Percentiles rank a stretch among this genome's conserved stretches.
These are phyloP conservation scores for Tetrao urogallus DNA, from an alignment of 2,113 vertebrate genomes.

Conservation along the genomic window DNA sequence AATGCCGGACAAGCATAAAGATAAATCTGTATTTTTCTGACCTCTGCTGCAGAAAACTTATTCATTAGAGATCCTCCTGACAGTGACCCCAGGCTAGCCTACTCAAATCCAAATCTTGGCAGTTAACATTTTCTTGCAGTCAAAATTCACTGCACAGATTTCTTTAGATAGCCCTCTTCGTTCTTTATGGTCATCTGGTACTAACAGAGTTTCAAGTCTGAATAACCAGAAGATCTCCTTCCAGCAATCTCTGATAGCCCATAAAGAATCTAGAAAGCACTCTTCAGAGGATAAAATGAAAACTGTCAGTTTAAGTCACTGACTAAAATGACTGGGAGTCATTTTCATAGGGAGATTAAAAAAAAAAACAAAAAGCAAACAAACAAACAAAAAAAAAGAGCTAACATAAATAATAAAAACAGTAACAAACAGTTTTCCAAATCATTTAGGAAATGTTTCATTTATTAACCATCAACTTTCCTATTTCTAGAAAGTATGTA, in stretches of 20 bases:
- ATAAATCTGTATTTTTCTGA: conserved; percentile 34
- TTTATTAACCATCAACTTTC: neutral
- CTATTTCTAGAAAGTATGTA: neutral
- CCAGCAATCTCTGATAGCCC: neutral
- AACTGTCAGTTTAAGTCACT: neutral
- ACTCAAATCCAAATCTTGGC: neutral
- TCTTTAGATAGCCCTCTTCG: neutral
- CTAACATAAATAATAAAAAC: neutral
- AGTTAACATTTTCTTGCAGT: neutral
- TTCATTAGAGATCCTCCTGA: conserved; percentile 26
- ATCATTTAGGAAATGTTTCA: neutral
- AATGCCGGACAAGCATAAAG: conserved; percentile 10
- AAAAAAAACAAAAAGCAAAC: neutral
- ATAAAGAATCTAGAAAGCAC: neutral
- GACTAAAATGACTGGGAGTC: neutral
- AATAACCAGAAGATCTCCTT: neutral
- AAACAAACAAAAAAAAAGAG: neutral
- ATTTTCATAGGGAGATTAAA: neutral
- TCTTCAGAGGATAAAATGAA: conserved; percentile 18
- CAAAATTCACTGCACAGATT: neutral
- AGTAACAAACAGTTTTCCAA: neutral
- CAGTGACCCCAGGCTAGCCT: neutral
- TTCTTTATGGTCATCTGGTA: neutral
- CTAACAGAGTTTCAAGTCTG: neutral
- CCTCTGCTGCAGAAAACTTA: conserved; percentile 21